Base-by-base conservation (phyloP, 2,888 invertebrate species). In the Scaptomyza polygonia region DNA sequence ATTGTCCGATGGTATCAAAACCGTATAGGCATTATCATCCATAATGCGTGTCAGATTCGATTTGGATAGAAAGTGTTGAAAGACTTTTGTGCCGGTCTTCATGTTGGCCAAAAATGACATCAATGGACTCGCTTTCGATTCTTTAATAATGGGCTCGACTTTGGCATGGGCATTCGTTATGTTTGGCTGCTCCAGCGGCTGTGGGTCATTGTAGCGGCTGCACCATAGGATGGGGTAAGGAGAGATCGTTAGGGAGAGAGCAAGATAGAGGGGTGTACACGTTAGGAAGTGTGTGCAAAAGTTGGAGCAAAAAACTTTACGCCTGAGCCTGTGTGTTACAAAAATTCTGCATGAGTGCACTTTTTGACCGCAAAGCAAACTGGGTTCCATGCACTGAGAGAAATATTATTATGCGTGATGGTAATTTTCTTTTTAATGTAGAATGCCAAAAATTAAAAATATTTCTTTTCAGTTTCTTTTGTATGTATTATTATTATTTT, bases 1-100 rank as follows among this genome's bases (percentile, higher is more conserved):
- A 88, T 93, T 93, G 89, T 94, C 94, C 57, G 93, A 93, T 54
- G 94, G 94, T 71, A 94, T 93, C 68, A 94, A 93, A 12, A 94
- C 93, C 32, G 94, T 94, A 85, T 94, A 94, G 74, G 93, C 93
- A 77, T 92, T 90, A 67, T 92, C 91, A 85, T 93, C 93, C 87
- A 92, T 92, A 72, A 94, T 91, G 82, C 93, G 92, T 45, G 94
- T 93, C 48, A 94, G 93, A 89, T 94, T 94, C 70, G 94, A 94
- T 86, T 93, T 92, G 30, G 93, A 92, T 68, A 94, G 91, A 85
- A 94, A 94, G 89, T 94, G 94, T 82, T 94, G 94, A 89, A 94
- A 94, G 52, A 94, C 94, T 88, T 94, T 92, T 61, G 94, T 94
- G 62, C 94, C 94, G 69, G 93, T 93, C 90, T 94, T 94, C 87